These are phyloP conservation scores for Argopecten irradians DNA, from an alignment of 1,140 invertebrate genomes.

Conservation along the genomic window DNA sequence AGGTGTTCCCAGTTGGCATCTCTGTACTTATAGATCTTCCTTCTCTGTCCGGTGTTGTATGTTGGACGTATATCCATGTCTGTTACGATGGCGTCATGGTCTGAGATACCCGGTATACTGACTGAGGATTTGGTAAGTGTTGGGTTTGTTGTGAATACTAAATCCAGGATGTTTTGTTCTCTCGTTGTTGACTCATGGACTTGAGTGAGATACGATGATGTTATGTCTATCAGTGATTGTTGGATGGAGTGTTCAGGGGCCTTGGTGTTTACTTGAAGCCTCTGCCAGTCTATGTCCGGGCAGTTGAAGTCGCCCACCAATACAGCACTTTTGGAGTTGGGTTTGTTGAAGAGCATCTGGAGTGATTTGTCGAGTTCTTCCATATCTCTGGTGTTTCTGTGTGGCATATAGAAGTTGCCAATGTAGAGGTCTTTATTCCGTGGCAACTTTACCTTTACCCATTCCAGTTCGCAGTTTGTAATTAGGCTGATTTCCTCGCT, in stretches of 20 bases:
- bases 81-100: slow-evolving; percentile 49
- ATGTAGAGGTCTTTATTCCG: slow-evolving; percentile 35
- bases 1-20: slow-evolving; percentile 48
- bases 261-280: background rate
- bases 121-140: slow-evolving; percentile 41
- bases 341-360: background rate
- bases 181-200: slow-evolving; percentile 41
- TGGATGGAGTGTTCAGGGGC: slow-evolving; percentile 33
- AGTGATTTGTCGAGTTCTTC: slow-evolving; percentile 40
- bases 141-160: slow-evolving; percentile 50
- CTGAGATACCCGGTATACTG: slow-evolving; percentile 49
- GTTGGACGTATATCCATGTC: slow-evolving; percentile 38
- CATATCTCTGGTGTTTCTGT: slow-evolving; percentile 26
- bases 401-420: slow-evolving; percentile 45
- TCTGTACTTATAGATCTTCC: slow-evolving; percentile 32
- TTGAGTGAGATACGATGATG: slow-evolving; percentile 38
- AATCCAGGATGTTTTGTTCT: slow-evolving; percentile 43
- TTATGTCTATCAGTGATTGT: slow-evolving; percentile 38
- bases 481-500: slow-evolving; percentile 29
- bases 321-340: slow-evolving; percentile 29
- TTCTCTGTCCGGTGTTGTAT: slow-evolving; percentile 24
- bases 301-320: slow-evolving; percentile 47
- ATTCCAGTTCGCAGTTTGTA: slow-evolving; percentile 48
- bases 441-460: slow-evolving; percentile 45
- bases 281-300: slow-evolving; percentile 39